Percentiles rank a stretch among this genome's conserved stretches.
phyloP scores from a whole-genome alignment of 2,888 invertebrate species.

The Aleiodes alternator region DNA sequence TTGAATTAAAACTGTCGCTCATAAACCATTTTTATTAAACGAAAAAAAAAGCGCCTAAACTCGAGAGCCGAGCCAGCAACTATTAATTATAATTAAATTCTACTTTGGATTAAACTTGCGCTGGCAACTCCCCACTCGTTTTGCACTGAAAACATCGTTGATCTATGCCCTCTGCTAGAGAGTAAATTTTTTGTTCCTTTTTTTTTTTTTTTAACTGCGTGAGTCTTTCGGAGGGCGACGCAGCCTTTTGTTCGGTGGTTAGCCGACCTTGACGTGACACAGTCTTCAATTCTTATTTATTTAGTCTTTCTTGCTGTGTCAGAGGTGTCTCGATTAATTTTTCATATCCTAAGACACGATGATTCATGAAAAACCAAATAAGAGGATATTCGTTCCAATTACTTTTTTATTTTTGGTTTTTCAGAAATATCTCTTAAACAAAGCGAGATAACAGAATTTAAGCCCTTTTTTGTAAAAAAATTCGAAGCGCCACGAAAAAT shows the following conservation, averaged over 20 bases:
- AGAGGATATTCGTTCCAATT: too few relatives aligned
- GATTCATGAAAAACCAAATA: neutral
- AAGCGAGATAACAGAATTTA: too few relatives aligned
- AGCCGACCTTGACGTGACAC: constrained; percentile 13
- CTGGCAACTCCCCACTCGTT: constrained; percentile 62
- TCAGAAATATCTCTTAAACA: too few relatives aligned
- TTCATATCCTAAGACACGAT: neutral
- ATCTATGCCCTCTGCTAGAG: constrained; percentile 65
- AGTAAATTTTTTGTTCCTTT: constrained; percentile 52
- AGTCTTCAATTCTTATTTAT: constrained; percentile 13
- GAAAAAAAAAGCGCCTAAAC: neutral
- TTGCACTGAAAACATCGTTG: constrained; percentile 71
- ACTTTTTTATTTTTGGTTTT: neutral
- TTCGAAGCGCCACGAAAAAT: too few relatives aligned
- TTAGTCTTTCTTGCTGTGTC: neutral
- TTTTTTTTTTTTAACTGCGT: neutral
- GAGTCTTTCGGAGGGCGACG: neutral
- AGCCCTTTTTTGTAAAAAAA: too few relatives aligned
- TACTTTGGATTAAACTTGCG: constrained; percentile 39
- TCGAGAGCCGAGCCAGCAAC: constrained; percentile 16
- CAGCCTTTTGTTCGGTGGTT: constrained; percentile 2
- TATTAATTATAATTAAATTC: constrained; percentile 50
- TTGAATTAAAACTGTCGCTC: neutral
- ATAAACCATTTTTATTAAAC: constrained; percentile 7
- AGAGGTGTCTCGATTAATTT: constrained; percentile 2